These are phyloP conservation scores for Callipepla squamata DNA, from an alignment of 2,113 vertebrate genomes.

Conservation along the genomic window DNA sequence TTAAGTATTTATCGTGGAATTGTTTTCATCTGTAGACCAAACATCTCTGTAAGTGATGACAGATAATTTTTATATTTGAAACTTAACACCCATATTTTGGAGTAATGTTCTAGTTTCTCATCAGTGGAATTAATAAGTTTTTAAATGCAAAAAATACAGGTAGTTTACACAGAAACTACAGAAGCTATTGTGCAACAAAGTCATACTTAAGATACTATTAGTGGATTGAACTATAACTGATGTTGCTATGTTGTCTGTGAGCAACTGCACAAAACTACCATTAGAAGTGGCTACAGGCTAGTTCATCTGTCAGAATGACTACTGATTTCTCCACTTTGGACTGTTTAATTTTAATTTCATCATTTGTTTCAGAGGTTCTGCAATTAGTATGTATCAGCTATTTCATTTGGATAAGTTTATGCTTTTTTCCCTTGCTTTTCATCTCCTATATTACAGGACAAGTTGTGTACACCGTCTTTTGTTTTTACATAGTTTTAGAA, in stretches of 20 bases:
- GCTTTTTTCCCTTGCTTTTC: background rate
- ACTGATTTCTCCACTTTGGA: conserved; percentile 2
- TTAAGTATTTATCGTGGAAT: conserved; percentile 73
- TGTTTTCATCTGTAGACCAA: conserved; percentile 58
- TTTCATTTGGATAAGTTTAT: background rate
- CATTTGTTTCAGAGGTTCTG: background rate
- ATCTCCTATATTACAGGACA: background rate
- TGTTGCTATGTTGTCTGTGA: background rate
- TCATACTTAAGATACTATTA: background rate
- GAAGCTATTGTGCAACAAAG: conserved; percentile 19
- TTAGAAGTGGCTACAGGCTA: background rate
- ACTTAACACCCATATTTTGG: background rate
- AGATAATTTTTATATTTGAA: conserved; percentile 58
- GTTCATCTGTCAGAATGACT: background rate
- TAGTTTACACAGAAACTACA: conserved; percentile 18
- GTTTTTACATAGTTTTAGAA: background rate
- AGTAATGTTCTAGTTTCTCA: conserved; percentile 32
- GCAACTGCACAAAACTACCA: background rate
- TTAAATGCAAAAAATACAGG: background rate
- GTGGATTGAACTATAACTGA: background rate
- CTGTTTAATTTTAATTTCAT: background rate
- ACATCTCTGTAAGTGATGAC: conserved; percentile 32
- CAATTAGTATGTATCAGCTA: background rate
- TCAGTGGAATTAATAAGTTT: background rate
- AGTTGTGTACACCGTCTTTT: background rate